Conservation (phyloP, 1,140 invertebrate genomes). For the Aphaenogaster floridana region DNA sequence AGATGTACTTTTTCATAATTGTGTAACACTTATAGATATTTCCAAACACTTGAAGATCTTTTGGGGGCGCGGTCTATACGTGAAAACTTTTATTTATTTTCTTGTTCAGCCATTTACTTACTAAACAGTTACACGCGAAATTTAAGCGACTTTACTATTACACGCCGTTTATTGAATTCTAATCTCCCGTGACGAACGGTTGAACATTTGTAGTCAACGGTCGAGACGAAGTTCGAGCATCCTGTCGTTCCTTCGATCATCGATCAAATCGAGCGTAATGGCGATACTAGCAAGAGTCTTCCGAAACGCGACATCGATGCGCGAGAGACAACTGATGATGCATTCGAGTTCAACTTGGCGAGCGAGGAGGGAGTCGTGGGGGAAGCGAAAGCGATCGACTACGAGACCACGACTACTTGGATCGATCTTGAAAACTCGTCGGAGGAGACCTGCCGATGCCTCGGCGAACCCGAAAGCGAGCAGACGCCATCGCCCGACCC, state of each 20-base stretch:
- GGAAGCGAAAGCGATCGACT: conserved; percentile 9
- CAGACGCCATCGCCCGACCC: conserved; percentile 61
- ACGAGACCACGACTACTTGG: conserved; percentile 13
- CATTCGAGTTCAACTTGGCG: conserved; percentile 38
- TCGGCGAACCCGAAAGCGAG: conserved; percentile 36
- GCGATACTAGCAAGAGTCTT: neutral
- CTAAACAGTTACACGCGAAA: neutral
- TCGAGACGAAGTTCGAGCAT: neutral
- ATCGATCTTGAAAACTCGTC: conserved; percentile 63
- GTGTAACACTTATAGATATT: neutral
- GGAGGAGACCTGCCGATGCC: conserved; percentile 42
- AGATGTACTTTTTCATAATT: neutral
- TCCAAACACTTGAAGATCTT: neutral
- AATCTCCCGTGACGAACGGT: neutral
- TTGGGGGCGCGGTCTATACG: neutral
- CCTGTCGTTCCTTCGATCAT: neutral
- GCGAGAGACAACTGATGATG: neutral
- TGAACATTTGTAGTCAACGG: conserved; percentile 9
- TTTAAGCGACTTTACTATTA: neutral
- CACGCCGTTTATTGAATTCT: neutral
- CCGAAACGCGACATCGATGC: neutral
- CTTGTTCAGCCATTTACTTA: neutral
- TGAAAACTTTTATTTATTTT: neutral
- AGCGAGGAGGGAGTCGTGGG: conserved; percentile 22
- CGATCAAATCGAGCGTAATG: neutral